A percentile compares a stretch with the other conserved stretches of the same genome.
Evolutionary conservation across 2,113 vertebrate species (phyloP).

Genomic region (Poeciliopsis occidentalis): DNA sequence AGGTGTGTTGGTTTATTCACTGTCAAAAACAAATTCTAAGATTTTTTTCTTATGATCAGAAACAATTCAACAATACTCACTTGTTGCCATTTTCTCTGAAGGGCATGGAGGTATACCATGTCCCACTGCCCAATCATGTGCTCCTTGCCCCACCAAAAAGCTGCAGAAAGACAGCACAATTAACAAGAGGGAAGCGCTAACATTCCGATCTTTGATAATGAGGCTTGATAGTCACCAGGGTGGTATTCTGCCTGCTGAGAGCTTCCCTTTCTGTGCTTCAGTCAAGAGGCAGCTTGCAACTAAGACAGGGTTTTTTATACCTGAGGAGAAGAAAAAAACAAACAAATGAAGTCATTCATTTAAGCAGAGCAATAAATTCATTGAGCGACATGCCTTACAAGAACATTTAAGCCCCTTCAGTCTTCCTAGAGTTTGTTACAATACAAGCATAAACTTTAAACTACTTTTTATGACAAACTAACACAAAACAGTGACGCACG

Average conservation of each 20-base stretch:
- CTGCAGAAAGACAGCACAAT: slow-evolving; percentile 70
- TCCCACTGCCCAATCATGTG: slow-evolving; percentile 94
- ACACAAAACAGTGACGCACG: background rate
- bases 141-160: slow-evolving; percentile 97
- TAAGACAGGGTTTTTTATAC: slow-evolving; percentile 96
- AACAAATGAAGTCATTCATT: slow-evolving; percentile 8
- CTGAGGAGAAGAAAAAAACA: slow-evolving; percentile 67
- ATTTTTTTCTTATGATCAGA: background rate
- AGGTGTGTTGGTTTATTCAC: background rate
- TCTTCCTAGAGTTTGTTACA: background rate
- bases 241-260: slow-evolving; percentile 97
- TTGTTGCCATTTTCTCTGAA: slow-evolving; percentile 96
- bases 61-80: slow-evolving; percentile 82
- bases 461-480: background rate
- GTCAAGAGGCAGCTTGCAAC: slow-evolving; percentile 94
- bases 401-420: background rate
- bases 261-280: slow-evolving; percentile 98
- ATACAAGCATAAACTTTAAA: background rate
- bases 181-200: background rate
- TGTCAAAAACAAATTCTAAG: background rate
- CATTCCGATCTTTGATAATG: slow-evolving; percentile 6
- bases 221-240: slow-evolving; percentile 88
- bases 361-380: background rate
- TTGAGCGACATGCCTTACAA: background rate
- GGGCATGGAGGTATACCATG: slow-evolving; percentile 95